These are phyloP conservation scores for Manis crassicaudata DNA, from an alignment of 2,797 vertebrate genomes.

Conservation along the genomic window DNA sequence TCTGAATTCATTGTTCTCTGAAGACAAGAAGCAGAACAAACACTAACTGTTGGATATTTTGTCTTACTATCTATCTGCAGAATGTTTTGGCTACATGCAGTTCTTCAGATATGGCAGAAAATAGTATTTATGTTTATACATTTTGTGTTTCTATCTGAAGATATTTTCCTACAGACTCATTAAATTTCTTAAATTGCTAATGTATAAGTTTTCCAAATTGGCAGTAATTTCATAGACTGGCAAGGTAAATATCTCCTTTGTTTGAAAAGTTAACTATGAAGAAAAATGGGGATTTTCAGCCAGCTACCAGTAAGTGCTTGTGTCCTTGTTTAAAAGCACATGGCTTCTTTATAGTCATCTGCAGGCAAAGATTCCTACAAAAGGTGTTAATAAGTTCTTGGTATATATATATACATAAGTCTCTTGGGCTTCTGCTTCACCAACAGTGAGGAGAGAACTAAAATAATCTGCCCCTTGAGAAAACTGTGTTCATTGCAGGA, in stretches of 20 bases:
- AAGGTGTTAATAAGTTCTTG: constrained; percentile 40
- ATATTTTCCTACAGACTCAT: constrained; percentile 33
- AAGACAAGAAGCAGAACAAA: constrained; percentile 66
- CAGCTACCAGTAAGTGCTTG: not conserved
- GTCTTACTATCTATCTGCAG: constrained; percentile 56
- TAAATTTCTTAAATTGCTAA: constrained; percentile 53
- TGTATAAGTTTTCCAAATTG: constrained; percentile 40
- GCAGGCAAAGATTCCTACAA: not conserved
- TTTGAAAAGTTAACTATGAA: constrained; percentile 43
- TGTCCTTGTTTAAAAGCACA: not conserved
- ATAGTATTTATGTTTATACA: constrained; percentile 57
- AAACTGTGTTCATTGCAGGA: constrained; percentile 12
- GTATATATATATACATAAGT: not conserved
- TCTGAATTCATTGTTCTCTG: constrained; percentile 72
- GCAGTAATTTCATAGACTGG: not conserved
- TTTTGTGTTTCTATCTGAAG: constrained; percentile 23
- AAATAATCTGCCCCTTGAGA: constrained; percentile 33
- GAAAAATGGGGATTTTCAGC: not conserved
- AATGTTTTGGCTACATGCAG: constrained; percentile 26
- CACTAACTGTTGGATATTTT: constrained; percentile 58
- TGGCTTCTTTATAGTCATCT: not conserved
- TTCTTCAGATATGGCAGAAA: constrained; percentile 33
- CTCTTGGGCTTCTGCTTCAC: not conserved
- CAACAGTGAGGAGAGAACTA: not conserved
- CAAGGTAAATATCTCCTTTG: constrained; percentile 17